Evolutionary conservation across 2,888 invertebrate species (phyloP).

Genomic region (Epirrhoe tristata): DNA sequence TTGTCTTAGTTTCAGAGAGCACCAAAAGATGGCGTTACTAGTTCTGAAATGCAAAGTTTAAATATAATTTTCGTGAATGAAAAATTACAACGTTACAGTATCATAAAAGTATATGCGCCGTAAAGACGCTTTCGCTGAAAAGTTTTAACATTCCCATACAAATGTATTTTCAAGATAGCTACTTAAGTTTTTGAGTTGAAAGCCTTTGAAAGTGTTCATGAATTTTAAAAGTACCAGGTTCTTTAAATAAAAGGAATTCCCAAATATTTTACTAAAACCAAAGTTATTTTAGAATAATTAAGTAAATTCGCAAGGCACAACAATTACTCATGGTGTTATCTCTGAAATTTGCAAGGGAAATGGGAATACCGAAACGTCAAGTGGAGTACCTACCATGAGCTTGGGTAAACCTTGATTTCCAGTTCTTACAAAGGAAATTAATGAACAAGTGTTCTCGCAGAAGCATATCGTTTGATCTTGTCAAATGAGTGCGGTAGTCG

Average conservation of each 20-base stretch:
- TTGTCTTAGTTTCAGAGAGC: too few relatives aligned
- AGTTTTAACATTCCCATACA: constrained; percentile 32
- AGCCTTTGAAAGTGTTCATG: constrained; percentile 18
- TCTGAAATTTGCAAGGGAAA: constrained; percentile 11
- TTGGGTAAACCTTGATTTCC: constrained; percentile 31
- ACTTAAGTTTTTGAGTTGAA: constrained; percentile 23
- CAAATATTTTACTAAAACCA: constrained; percentile 3
- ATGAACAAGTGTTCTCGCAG: constrained; percentile 36
- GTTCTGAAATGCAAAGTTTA: too few relatives aligned
- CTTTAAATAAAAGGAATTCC: background rate
- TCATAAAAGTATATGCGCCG: constrained; percentile 33
- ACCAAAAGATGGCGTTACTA: too few relatives aligned
- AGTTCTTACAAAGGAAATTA: constrained; percentile 41
- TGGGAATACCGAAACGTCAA: constrained; percentile 12
- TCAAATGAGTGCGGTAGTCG: constrained; percentile 62
- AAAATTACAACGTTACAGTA: too few relatives aligned
- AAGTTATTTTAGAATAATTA: constrained; percentile 15
- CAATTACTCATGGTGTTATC: constrained; percentile 13
- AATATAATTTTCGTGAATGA: too few relatives aligned
- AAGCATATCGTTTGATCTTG: constrained; percentile 64
- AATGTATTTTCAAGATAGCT: constrained; percentile 29
- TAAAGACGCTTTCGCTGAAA: constrained; percentile 30
- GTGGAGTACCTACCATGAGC: constrained; percentile 18
- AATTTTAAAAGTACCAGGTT: constrained; percentile 18
- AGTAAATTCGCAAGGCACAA: constrained; percentile 3